Evolutionary conservation across 2,888 invertebrate species (phyloP).

Genomic region (Ectemnius continuus): DNA sequence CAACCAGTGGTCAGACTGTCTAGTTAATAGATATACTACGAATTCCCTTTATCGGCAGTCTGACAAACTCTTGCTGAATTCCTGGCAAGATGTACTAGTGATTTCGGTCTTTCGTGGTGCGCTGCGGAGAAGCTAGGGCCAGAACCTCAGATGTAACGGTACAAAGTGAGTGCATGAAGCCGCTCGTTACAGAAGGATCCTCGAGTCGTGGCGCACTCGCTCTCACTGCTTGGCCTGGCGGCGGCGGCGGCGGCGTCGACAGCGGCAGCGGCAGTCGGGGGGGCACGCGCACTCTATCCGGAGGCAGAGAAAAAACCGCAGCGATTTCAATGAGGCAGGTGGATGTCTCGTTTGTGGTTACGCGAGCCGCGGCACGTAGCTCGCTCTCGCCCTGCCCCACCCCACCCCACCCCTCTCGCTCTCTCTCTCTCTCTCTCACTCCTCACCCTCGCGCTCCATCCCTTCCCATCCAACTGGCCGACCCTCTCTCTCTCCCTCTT

Average conservation of each 20-base stretch:
- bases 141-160: not conserved
- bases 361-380: constrained; percentile 49
- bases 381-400: not conserved
- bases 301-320: constrained; percentile 35
- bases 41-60: too few species aligned
- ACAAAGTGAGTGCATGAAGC: not conserved
- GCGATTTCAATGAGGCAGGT: constrained; percentile 49
- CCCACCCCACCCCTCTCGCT: not conserved
- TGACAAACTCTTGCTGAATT: too few species aligned
- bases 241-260: too few species aligned
- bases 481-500: constrained; percentile 13
- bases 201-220: not conserved
- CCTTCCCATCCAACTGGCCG: not conserved
- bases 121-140: not conserved
- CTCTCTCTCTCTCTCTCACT: constrained; percentile 2
- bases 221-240: too few species aligned
- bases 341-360: constrained; percentile 48
- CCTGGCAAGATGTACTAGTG: too few species aligned
- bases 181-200: not conserved
- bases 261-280: not conserved
- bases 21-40: too few species aligned
- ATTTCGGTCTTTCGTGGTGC: too few species aligned
- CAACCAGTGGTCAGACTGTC: too few species aligned
- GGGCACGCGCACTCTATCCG: not conserved
- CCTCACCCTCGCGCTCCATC: too few species aligned